Base-by-base conservation (phyloP, 2,797 vertebrate species). In the Megalops cyprinoides region DNA sequence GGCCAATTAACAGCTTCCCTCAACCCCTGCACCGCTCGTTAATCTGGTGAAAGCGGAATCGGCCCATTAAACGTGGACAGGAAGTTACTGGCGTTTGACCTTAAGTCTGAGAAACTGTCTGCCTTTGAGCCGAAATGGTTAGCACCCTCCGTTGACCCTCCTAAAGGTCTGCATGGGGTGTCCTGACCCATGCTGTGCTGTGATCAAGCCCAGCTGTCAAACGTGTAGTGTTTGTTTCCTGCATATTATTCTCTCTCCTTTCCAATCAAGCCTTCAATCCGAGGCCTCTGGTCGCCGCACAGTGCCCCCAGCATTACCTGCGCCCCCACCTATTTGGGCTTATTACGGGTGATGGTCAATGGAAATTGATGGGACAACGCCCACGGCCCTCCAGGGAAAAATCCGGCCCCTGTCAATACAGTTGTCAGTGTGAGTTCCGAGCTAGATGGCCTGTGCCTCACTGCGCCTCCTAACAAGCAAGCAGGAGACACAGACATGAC, bases 401-500 rank as follows among this genome's bases (percentile, higher is more conserved):
- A 42, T 69, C 20, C 65, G 8, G 65, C 37, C 6, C 37, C 18
- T 69, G 65, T 69, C 65, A 69, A 69, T 69, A 69, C 1, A 37
- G 34, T 69, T n/a, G 65, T 69, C 65, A 42, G 65, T 5, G 37
- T 28, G 65, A 69, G 37, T 12, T 42, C 65, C 37, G 42, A 69
- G 69, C 65, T 69, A 37, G 65, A 20, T 69, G 65, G 65, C 65
- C 65, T 37, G 14, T 23, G 37, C 34, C 65, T 69, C 37, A 39
- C 65, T 37, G n/a, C n/a, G 65, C 37, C 37, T 69, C 65, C 65
- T 69, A 42, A 69, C 65, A 37, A 69, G 65, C 20, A 6, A 69
- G 65, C 37, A 37, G 37, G 37, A 69, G 65, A 69, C 65, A 69
- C 42, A 69, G 65, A 69, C 65, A 69, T 69, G 65, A 69, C 65